Evolutionary conservation across 2,113 vertebrate species (phyloP).

Genomic region (Poeciliopsis retropinna): DNA sequence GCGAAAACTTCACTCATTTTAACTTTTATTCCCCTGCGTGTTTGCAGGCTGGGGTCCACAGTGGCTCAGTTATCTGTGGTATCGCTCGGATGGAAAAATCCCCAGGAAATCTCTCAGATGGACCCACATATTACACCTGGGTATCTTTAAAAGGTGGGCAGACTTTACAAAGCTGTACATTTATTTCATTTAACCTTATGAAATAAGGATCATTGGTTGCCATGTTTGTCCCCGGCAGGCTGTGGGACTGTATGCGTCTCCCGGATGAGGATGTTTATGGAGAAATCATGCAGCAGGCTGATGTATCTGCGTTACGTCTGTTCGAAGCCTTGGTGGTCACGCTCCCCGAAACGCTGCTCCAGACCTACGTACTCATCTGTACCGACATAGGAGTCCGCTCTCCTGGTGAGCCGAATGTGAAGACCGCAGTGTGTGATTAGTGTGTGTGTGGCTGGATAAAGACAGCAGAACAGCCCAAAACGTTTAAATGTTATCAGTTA

Average conservation of each 20-base stretch:
- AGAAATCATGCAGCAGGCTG: constrained; percentile 79
- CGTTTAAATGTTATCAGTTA: neutral
- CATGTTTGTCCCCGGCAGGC: constrained; percentile 64
- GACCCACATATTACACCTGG: constrained; percentile 86
- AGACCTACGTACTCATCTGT: constrained; percentile 79
- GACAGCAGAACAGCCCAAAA: no score
- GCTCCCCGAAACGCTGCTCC: constrained; percentile 85
- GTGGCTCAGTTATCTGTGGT: constrained; percentile 86
- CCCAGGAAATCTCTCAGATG: constrained; percentile 62
- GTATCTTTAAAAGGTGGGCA: constrained; percentile 85
- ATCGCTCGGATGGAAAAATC: constrained; percentile 73
- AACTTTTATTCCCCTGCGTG: constrained; percentile 2
- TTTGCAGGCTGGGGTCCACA: constrained; percentile 77
- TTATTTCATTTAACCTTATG: neutral
- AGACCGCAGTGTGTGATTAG: neutral
- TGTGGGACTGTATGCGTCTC: constrained; percentile 75
- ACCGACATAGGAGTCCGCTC: constrained; percentile 74
- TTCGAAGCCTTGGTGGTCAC: constrained; percentile 85
- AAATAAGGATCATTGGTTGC: neutral
- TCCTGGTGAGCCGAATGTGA: constrained; percentile 62
- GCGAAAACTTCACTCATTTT: neutral
- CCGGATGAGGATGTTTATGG: constrained; percentile 15
- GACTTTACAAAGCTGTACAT: neutral
- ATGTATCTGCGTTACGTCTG: constrained; percentile 80
- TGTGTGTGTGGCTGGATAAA: no score